phyloP scores from a whole-genome alignment of 2,797 vertebrate genomes.

The Spinibarbus caldwelli region DNA sequence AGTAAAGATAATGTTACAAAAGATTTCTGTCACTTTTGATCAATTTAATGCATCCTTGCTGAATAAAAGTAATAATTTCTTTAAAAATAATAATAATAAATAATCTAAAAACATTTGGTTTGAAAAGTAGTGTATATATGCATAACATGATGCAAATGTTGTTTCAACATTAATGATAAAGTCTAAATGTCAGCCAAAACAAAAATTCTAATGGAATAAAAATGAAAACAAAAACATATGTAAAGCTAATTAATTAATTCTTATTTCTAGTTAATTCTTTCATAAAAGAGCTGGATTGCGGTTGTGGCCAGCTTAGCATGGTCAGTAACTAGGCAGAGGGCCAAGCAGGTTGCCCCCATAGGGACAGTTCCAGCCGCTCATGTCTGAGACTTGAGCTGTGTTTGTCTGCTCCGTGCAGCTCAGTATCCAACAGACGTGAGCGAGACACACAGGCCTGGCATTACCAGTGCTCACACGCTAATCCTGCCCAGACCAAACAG shows the following conservation, averaged over 20 bases:
- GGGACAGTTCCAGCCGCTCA: conserved; percentile 38
- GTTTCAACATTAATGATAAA: background rate
- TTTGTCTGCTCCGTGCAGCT: conserved; percentile 34
- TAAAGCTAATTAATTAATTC: background rate
- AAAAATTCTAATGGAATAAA: background rate
- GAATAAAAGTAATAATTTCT: background rate
- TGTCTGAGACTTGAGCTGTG: conserved; percentile 47
- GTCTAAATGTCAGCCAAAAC: background rate
- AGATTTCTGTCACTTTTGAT: background rate
- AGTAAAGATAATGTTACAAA: background rate
- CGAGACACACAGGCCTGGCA: conserved; percentile 58
- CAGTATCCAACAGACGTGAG: conserved; percentile 59
- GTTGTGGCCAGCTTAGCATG: conserved; percentile 10
- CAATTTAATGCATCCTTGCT: background rate
- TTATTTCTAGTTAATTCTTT: background rate
- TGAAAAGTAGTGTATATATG: background rate
- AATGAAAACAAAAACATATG: conserved; percentile 9
- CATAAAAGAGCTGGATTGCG: background rate
- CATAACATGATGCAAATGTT: background rate
- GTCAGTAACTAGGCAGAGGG: conserved; percentile 25
- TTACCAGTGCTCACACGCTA: conserved; percentile 57
- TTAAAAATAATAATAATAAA: background rate
- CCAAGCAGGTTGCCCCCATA: conserved; percentile 48
- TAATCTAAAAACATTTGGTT: background rate
- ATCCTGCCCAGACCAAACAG: conserved; percentile 64